phyloP scores from a whole-genome alignment of 2,113 vertebrate genomes.

The Corythaeola cristata region DNA sequence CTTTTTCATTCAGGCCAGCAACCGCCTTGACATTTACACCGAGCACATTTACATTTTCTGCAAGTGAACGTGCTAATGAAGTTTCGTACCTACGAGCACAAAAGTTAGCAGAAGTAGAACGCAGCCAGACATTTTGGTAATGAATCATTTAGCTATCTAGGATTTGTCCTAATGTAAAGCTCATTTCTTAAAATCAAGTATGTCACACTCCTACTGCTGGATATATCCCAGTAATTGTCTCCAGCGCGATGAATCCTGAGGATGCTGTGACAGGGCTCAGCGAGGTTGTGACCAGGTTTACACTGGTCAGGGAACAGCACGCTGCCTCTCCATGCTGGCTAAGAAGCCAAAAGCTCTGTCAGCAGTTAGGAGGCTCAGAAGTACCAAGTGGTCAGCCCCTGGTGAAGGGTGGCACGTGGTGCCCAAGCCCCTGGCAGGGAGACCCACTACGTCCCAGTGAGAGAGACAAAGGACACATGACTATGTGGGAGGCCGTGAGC shows the following conservation, averaged over 20 bases:
- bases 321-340: neutral
- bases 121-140: neutral
- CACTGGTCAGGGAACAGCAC: neutral
- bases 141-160: neutral
- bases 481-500: neutral
- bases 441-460: fast-evolving
- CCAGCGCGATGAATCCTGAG: neutral
- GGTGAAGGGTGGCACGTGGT: neutral
- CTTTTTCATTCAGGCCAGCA: neutral
- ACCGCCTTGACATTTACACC: neutral
- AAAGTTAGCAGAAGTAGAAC: neutral
- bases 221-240: neutral
- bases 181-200: neutral
- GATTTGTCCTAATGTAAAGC: neutral
- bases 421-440: neutral
- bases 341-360: neutral
- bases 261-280: neutral
- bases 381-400: neutral
- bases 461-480: neutral
- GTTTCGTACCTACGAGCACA: neutral
- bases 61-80: neutral
- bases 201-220: neutral
- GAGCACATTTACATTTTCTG: neutral
- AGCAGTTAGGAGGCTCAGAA: neutral
- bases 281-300: neutral